Conservation (phyloP, 2,113 vertebrate genomes). For the Ginglymostoma cirratum region DNA sequence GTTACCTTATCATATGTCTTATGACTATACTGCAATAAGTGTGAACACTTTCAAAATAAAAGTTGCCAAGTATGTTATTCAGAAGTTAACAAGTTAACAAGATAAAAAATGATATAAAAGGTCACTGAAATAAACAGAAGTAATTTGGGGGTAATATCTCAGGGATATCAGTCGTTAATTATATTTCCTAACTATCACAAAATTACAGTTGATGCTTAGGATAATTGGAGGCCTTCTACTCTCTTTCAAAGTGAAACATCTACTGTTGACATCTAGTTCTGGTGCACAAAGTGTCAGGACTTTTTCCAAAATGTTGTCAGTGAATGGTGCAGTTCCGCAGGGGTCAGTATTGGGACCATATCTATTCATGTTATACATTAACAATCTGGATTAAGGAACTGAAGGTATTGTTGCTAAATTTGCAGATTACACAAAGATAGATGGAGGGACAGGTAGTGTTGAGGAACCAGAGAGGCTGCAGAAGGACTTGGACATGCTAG, state of each 20-base stretch:
- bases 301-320: too few relatives aligned
- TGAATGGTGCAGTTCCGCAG: too few relatives aligned
- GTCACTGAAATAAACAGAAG: neutral
- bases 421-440: too few relatives aligned
- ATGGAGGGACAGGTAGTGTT: too few relatives aligned
- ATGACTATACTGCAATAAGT: neutral
- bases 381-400: too few relatives aligned
- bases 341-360: too few relatives aligned
- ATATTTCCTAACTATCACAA: neutral
- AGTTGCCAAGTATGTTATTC: neutral
- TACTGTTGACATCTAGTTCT: neutral
- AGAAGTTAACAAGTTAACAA: neutral
- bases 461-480: too few relatives aligned
- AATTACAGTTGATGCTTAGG: neutral
- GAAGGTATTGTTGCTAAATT: too few relatives aligned
- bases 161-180: neutral
- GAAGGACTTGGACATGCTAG: too few relatives aligned
- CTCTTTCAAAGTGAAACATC: neutral
- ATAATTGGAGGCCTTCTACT: slow-evolving; percentile 3
- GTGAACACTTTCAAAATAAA: neutral
- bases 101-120: neutral
- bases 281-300: too few relatives aligned
- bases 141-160: neutral
- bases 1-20: neutral
- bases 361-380: too few relatives aligned